Percentiles rank a stretch among this genome's conserved stretches.
phyloP scores from a whole-genome alignment of 64 coral and sea anemone species.

The Pocillopora verrucosa region DNA sequence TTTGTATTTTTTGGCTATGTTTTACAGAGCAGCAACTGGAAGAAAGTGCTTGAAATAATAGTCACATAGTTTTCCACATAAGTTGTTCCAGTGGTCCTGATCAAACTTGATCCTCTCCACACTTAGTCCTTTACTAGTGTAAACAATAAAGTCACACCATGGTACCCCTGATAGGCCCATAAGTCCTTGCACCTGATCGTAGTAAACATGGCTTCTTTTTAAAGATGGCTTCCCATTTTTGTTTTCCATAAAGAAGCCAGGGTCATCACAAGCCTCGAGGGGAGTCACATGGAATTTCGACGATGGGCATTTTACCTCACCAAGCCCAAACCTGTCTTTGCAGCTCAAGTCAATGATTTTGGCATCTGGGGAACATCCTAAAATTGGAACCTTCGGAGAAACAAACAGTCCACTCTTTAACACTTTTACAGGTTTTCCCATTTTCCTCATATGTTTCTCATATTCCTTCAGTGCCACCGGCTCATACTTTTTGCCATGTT shows the following conservation, averaged over 20 bases:
- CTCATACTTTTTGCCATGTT: constrained; percentile 73
- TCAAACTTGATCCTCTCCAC: constrained; percentile 67
- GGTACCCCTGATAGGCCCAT: constrained; percentile 35
- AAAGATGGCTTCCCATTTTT: constrained; percentile 41
- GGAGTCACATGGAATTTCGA: constrained; percentile 55
- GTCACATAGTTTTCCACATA: no score
- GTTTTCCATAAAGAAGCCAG: constrained; percentile 59
- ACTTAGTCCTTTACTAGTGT: constrained; percentile 48
- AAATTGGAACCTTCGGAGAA: constrained; percentile 29
- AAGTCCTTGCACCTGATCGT: constrained; percentile 56
- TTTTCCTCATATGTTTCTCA: constrained; percentile 41
- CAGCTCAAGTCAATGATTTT: constrained; percentile 65
- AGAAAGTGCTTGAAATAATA: no score
- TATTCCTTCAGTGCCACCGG: constrained; percentile 47
- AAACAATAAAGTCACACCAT: constrained; percentile 76
- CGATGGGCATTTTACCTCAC: constrained; percentile 50
- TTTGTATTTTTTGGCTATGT: no score
- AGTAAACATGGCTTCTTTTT: constrained; percentile 67
- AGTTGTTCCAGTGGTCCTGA: background rate
- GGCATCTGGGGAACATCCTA: constrained; percentile 67
- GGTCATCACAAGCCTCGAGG: constrained; percentile 59
- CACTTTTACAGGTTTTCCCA: constrained; percentile 55
- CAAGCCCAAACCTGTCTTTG: constrained; percentile 48
- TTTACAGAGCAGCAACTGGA: no score
- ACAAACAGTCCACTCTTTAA: constrained; percentile 57